Evolutionary conservation across 2,888 invertebrate genomes (phyloP).

Genomic region (Lagria hirta): DNA sequence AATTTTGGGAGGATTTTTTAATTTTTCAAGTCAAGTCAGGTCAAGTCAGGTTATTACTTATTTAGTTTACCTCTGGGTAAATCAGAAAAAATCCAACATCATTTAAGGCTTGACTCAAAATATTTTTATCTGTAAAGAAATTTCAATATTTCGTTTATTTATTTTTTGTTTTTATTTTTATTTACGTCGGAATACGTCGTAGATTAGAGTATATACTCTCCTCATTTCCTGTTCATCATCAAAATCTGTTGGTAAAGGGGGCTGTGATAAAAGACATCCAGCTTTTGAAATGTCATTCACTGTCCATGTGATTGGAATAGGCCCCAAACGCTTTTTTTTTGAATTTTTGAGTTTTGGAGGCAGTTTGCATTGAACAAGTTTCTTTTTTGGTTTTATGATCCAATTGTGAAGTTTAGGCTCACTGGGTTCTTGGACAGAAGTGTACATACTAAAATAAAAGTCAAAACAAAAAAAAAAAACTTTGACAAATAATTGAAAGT

Average conservation of each 20-base stretch:
- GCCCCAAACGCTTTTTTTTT: neutral
- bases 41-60: neutral
- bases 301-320: slow-evolving; percentile 48
- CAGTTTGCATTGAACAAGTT: slow-evolving; percentile 32
- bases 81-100: slow-evolving; percentile 63
- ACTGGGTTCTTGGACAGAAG: slow-evolving; percentile 11
- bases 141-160: neutral
- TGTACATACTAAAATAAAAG: slow-evolving; percentile 9
- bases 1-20: no score
- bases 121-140: slow-evolving; percentile 64
- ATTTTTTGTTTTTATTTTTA: no score
- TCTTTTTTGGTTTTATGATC: slow-evolving; percentile 45
- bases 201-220: slow-evolving; percentile 70
- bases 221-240: slow-evolving; percentile 73
- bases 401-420: slow-evolving; percentile 46
- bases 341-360: slow-evolving; percentile 15
- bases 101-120: slow-evolving; percentile 65
- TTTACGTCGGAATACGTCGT: slow-evolving; percentile 75
- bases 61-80: slow-evolving; percentile 57
- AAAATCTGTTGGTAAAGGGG: slow-evolving; percentile 57
- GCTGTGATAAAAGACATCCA: slow-evolving; percentile 58
- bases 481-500: no score
- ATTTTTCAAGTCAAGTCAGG: neutral
- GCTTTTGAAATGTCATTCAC: slow-evolving; percentile 60
- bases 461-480: neutral